Conservation (phyloP, 2,113 vertebrate genomes). For the Gnathonemus longibarbis region DNA sequence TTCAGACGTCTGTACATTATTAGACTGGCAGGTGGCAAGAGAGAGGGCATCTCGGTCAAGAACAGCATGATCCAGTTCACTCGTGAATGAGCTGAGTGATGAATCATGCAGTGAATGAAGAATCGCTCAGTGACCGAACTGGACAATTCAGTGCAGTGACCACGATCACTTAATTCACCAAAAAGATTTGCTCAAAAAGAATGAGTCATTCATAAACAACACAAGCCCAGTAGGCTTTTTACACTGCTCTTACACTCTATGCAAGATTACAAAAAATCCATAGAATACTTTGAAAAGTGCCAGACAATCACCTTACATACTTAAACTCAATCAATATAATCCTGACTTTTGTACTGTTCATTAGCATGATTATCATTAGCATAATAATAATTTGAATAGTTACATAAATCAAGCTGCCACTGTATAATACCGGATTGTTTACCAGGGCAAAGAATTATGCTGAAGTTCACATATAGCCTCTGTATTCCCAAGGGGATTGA, state of each 20-base stretch:
- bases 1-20: neutral
- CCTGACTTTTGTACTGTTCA: neutral
- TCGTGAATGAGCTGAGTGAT: neutral
- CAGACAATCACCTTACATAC: neutral
- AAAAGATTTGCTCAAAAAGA: neutral
- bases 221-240: neutral
- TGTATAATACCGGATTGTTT: neutral
- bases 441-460: neutral
- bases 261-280: neutral
- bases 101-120: neutral
- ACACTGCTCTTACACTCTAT: neutral
- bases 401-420: neutral
- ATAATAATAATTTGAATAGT: neutral
- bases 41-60: neutral
- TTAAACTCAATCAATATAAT: neutral
- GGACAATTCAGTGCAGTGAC: neutral
- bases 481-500: too few species aligned
- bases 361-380: conserved; percentile 17
- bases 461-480: neutral
- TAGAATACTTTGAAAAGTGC: neutral
- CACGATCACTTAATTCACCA: neutral
- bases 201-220: neutral
- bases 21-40: neutral
- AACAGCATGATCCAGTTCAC: neutral
- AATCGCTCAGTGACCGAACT: neutral